Conservation (phyloP, 2,888 invertebrate genomes). For the Bombylius major region DNA sequence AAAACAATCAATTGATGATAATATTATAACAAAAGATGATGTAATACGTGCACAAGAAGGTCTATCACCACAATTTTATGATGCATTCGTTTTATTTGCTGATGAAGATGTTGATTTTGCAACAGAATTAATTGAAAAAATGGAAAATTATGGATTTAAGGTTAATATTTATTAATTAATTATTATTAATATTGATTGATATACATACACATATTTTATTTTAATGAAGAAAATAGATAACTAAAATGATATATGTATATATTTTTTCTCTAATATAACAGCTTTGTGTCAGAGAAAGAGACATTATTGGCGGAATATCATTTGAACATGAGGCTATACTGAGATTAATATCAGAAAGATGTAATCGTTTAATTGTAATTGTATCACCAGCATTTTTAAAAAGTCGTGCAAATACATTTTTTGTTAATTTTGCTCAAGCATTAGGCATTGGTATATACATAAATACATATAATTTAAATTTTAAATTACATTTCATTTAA, state of each 20-base stretch:
- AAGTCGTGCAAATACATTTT: conserved; percentile 64
- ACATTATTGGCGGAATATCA: conserved; percentile 54
- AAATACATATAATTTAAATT: not conserved
- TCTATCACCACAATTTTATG: conserved; percentile 49
- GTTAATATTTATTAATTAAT: conserved; percentile 28
- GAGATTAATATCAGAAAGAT: conserved; percentile 60
- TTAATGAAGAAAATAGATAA: too few relatives aligned
- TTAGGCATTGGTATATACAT: conserved; percentile 56
- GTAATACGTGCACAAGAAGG: conserved; percentile 37
- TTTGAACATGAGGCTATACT: conserved; percentile 62
- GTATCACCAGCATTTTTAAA: conserved; percentile 63
- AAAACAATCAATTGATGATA: conserved; percentile 5
- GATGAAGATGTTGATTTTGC: conserved; percentile 62
- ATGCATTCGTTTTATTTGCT: conserved; percentile 66
- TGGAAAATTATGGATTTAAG: conserved; percentile 53
- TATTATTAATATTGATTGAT: not conserved
- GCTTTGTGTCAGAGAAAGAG: conserved; percentile 63
- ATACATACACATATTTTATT: not conserved
- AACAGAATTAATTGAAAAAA: conserved; percentile 45
- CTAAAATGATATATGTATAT: not conserved
- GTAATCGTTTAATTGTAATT: conserved; percentile 65
- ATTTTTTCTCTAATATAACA: conserved; percentile 21
- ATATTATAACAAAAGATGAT: conserved; percentile 43
- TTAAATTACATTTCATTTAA: not conserved
- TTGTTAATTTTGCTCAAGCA: conserved; percentile 67